Evolutionary conservation across 2,797 vertebrate genomes (phyloP).

Genomic region (Ispidina picta): DNA sequence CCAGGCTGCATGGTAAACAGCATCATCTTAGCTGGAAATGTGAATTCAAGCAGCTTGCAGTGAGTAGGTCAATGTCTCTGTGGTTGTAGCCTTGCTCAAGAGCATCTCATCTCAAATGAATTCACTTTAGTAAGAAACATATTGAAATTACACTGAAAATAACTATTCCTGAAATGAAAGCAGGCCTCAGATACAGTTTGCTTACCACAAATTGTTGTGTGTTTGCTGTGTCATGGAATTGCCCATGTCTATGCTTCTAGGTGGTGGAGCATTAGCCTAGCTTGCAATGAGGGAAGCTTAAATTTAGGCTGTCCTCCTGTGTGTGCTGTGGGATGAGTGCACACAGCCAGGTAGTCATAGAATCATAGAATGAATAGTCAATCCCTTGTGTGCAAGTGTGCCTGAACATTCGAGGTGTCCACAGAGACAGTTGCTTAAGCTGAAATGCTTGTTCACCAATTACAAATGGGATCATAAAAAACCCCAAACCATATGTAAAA

Average conservation of each 20-base stretch:
- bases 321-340: neutral
- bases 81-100: neutral
- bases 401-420: neutral
- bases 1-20: neutral
- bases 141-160: neutral
- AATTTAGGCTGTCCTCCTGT: neutral
- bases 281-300: neutral
- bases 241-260: neutral
- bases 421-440: neutral
- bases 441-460: neutral
- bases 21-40: neutral
- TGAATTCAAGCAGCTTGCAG: rapidly evolving
- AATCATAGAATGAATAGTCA: no score
- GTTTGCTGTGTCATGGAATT: neutral
- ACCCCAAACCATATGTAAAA: neutral
- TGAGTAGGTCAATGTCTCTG: neutral
- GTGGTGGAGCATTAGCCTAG: neutral
- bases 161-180: neutral
- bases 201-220: neutral
- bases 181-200: neutral
- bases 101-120: neutral
- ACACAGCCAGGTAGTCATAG: neutral
- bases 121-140: neutral
- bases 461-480: neutral
- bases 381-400: neutral